phyloP scores from a whole-genome alignment of 2,888 invertebrate species.

The Caenorhabditis sp. region DNA sequence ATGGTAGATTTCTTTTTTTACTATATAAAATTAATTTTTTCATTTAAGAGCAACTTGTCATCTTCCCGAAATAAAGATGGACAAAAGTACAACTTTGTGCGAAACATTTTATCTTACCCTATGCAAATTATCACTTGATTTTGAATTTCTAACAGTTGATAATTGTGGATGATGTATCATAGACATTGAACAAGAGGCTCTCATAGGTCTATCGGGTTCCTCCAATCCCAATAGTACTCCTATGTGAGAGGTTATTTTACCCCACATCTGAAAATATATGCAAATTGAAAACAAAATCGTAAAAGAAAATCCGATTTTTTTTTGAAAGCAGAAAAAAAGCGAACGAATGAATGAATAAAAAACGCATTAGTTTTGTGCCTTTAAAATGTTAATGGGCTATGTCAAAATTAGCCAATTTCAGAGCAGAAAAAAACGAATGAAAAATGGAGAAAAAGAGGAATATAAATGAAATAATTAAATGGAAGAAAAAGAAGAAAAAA shows the following conservation, averaged over 20 bases:
- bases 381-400: constrained; percentile 9
- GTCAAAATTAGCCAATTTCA: constrained; percentile 7
- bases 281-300: no score
- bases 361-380: neutral
- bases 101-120: constrained; percentile 25
- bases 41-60: no score
- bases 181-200: constrained; percentile 62
- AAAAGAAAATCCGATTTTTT: neutral
- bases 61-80: no score
- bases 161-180: constrained; percentile 55
- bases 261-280: no score
- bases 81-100: neutral
- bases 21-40: no score
- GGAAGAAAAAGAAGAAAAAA: constrained; percentile 1
- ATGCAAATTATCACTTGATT: constrained; percentile 65
- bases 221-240: constrained; percentile 64
- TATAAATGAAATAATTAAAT: constrained; percentile 33
- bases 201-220: constrained; percentile 58
- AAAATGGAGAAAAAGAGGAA: constrained; percentile 1
- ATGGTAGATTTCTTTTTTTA: no score
- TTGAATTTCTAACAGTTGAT: constrained; percentile 48
- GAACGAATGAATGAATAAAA: constrained; percentile 5
- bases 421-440: neutral
- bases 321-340: neutral
- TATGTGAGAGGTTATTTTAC: constrained; percentile 67